Conservation (phyloP, 2,888 invertebrate genomes). For the Orchestes rusci region DNA sequence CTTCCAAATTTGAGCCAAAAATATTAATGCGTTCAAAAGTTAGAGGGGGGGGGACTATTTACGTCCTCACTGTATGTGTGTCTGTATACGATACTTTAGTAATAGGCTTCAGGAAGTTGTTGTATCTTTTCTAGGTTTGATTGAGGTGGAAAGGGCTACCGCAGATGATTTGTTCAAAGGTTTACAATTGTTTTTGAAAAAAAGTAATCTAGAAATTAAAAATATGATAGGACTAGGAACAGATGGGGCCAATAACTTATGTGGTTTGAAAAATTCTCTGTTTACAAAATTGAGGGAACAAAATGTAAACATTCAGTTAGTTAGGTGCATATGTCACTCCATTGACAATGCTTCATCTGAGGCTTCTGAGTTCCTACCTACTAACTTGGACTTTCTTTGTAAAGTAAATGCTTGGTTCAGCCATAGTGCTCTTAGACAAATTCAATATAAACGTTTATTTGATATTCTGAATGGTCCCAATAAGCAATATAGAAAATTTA, state of each 20-base stretch:
- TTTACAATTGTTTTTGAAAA: too few species aligned
- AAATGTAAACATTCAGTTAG: slow-evolving; percentile 4
- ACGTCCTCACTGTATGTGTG: too few species aligned
- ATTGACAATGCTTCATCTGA: slow-evolving; percentile 1
- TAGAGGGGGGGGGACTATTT: too few species aligned
- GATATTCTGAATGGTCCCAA: slow-evolving; percentile 1
- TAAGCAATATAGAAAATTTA: background rate
- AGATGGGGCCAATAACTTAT: slow-evolving; percentile 6
- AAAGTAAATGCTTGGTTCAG: slow-evolving; percentile 2
- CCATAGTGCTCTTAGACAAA: slow-evolving; percentile 3
- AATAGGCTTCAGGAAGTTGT: too few species aligned
- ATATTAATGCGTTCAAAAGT: too few species aligned
- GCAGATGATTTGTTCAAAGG: too few species aligned
- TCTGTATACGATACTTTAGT: too few species aligned
- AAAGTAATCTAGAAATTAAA: too few species aligned
- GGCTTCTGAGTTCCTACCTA: slow-evolving; percentile 3
- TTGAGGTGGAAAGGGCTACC: too few species aligned
- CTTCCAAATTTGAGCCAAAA: too few species aligned
- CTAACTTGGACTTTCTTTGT: slow-evolving; percentile 2
- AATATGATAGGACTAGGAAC: slow-evolving; percentile 7
- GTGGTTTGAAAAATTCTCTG: slow-evolving; percentile 4
- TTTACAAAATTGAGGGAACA: slow-evolving; percentile 3
- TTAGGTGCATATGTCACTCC: slow-evolving; percentile 4
- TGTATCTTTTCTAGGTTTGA: too few species aligned
- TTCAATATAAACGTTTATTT: slow-evolving; percentile 2